Evolutionary conservation across 2,888 invertebrate genomes (phyloP), one percentile per base, ranked within the genome.

Genomic region (Drosophila greeni): DNA sequence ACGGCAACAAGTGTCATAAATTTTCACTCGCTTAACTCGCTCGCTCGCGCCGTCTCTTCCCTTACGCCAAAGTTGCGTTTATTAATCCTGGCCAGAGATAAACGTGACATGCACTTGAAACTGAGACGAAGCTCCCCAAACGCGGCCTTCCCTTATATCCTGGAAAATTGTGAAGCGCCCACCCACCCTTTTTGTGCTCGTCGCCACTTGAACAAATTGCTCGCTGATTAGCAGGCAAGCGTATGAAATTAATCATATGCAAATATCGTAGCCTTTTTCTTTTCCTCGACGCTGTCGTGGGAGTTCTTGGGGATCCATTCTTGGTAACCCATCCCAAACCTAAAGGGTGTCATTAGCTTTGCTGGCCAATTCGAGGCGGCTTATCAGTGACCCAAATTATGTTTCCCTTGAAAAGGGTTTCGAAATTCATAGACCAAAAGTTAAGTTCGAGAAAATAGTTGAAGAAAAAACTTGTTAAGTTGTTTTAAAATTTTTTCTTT

Each of bases 1-100:
- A 65, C 48, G 37, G 82, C 85, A 84, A 85, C 84, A 84, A 84
- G 84, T 84, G 85, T 78, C 83, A 84, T 84, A 84, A 84, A 85
- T 84, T 82, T 73, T 64, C 70, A 57, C 67, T 70, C 67, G 79
- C 70, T 73, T 76, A 62, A 29, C 66, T 57, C 31, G 29, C 31
- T 45, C 14, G 33, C 20, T 20, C 20, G 9, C 33, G 43, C 18
- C 51, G 57, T 40, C 16, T 34, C 39, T 47, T 29, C 62, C 36
- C 47, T 57, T 45, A 53, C 61, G 70, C 62, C 60, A 67, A 48
- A 55, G 65, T 51, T 36, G 66, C 62, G 57, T 82, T 77, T 82
- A 80, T 80, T 77, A 80, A 82, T 80, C 76, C 83, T 77, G 75
- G 42, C 74, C 76, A 70, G 72, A 70, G 83, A 75, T 77, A 80